A percentile compares a stretch with the other conserved stretches of the same genome.
Evolutionary conservation across 53 echinoderm and acorn worm species (phyloP).

Genomic region (Holothuria scabra): DNA sequence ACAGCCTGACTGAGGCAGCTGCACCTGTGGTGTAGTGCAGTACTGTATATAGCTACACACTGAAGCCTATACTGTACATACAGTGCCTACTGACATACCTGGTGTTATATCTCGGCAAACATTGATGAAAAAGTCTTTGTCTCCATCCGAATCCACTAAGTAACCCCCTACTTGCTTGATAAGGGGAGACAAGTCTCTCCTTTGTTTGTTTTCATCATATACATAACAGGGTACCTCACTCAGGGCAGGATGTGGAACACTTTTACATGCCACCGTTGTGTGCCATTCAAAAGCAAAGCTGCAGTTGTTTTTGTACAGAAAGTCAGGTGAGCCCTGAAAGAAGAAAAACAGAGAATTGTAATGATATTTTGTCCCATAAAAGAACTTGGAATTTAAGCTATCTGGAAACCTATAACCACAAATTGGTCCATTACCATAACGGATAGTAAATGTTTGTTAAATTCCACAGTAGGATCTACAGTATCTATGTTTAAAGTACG

Average conservation of each 20-base stretch:
- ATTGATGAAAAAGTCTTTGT: conserved; percentile 85
- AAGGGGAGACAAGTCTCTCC: conserved; percentile 84
- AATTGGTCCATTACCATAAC: no score
- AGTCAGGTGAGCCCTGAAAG: conserved; percentile 84
- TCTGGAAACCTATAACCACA: no score
- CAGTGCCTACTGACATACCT: conserved; percentile 32
- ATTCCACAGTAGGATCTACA: no score
- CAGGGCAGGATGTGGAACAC: conserved; percentile 36
- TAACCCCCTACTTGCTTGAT: conserved; percentile 90
- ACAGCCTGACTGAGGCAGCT: no score
- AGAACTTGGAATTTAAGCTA: no score
- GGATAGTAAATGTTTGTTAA: no score
- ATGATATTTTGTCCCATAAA: no score
- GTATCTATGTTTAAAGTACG: no score
- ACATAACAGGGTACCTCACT: conserved; percentile 84
- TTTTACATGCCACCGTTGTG: conserved; percentile 79
- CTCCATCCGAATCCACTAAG: conserved; percentile 68
- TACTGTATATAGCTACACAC: no score
- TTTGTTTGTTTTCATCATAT: conserved; percentile 73
- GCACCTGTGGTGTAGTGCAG: no score
- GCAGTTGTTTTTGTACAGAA: conserved; percentile 74
- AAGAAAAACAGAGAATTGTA: neutral
- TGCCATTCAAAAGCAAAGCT: conserved; percentile 94
- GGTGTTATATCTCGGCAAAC: conserved; percentile 93
- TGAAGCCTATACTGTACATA: no score